Evolutionary conservation across 1,140 invertebrate genomes (phyloP), one percentile per base, ranked within the genome.

Genomic region (Leptestheria dahalacensis): DNA sequence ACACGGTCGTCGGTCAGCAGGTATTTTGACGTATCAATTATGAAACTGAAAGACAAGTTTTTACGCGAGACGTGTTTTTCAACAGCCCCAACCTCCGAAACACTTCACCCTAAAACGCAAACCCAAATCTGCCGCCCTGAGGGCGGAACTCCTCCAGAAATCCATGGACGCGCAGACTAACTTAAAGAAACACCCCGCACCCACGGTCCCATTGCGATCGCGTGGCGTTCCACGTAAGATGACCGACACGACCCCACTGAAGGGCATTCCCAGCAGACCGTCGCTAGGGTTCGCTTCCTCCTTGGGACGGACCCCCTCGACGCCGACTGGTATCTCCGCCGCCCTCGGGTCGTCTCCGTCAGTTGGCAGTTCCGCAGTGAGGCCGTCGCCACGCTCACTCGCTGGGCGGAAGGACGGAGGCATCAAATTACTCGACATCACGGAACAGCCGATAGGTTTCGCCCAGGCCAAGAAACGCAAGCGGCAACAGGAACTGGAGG

Each of bases 171-270:
- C 86, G 20, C 65, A 65, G 60, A 86, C 79, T 33, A 94, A 89
- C 72, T 74, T 91, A 60, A 96, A 94, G 73, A 92, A 93, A 68
- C 83, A 83, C 57, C 81, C 84, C 51, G 84, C 88, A 1, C 86
- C 88, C 0, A 90, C 91, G 12, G 86, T 96, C 56, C 92, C 93
- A 26, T 82, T 95, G 0, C 76, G 91, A 67, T 91, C 88, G 46
- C 77, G 93, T 68, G 92, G 92, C 65, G 92, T 96, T 86, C 91
- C 90, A 6, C 80, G 92, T 63, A 94, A 93, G 78, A 93, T 97
- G 88, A 93, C 90, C 66, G 91, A 96, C 71, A 88, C 88, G 62
- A 91, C 91, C 9, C 91, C 91, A 1, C 72, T 95, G 12, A 92
- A 91, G 73, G 90, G 90, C 0, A 84, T 95, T 63, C 89, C 91